Base-by-base conservation (phyloP, 30 jellyfish, hydroid and myxozoan genomes). In the Catostylus mosaicus region DNA sequence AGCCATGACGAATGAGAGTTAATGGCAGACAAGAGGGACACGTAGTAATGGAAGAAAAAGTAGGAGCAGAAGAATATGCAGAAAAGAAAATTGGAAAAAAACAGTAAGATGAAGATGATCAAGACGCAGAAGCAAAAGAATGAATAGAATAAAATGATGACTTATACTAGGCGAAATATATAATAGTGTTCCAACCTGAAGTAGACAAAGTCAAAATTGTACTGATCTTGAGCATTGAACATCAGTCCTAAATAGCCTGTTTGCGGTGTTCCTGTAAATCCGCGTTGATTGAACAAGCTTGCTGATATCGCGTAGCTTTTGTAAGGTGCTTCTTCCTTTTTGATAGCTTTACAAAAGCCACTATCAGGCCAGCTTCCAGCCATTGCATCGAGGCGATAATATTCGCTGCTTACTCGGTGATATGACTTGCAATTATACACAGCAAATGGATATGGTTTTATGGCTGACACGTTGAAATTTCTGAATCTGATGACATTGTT, bases 341-440 rank as follows among this genome's bases (percentile, higher is more conserved):
- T 63, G 38, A 89, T 68, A 1, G 97, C 97, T 47, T 81, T 75
- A 73, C 97, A 89, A 45, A 89, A 89, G 0, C 97, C 97, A 70
- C 83, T 91, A 63, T 82, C 88, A 46, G 97, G 97, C 97, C 97
- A 89, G 12, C 85, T 32, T 8, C 91, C 94, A 60, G 75, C 50
- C 57, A 46, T 70, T 0, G 90, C 94, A 50, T 89, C 95, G 32
- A 83, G 80, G 18, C 84, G 92, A 46, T 78, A 89, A 32, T 82
- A 89, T 22, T 75, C 84, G 40, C 36, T 57, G 79, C 93, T 86
- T n/a, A 88, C 50, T 50, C 74, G 74, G 80, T 82, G 47, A 61
- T 83, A 77, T 11, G 95, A 89, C 54, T 70, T 77, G 82, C 97
- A 89, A 61, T 86, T 82, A 48, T 81, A 80, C 65, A 89, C 72